Evolutionary conservation across 2,888 invertebrate genomes (phyloP), one percentile per base, ranked within the genome.

Genomic region (Xanthorhoe spadicearia): DNA sequence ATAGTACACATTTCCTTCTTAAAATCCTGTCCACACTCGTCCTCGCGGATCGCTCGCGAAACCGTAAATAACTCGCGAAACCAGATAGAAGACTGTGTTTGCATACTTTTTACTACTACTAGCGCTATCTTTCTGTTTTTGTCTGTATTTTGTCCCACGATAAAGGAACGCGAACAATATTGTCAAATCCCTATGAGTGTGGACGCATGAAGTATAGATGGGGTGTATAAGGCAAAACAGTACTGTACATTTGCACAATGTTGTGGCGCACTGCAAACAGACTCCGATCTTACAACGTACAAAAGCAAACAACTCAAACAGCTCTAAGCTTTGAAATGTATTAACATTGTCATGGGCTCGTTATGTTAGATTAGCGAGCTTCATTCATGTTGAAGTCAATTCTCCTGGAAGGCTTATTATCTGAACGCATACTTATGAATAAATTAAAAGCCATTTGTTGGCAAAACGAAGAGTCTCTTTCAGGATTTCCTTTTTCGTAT

Each of bases 231-330:
- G 15, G 15, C 15, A 18, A 9, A 17, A 56, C 18, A 56, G 0
- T 57, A 63, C 57, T 63, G 63, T 13, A 50, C 10, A 10, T 23
- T 32, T 49, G 2, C 19, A 10, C 43, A 18, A 17, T 54, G 23
- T 28, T 58, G 38, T 55, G 50, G 38, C 46, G 59, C 59, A 51
- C 28, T 48, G 51, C 46, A 62, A 61, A 67, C 60, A 63, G 55
- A 50, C 57, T 50, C 13, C 8, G 60, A 63, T 59, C 55, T 55
- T 67, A 59, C 59, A 56, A 35, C 17, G 59, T 66, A 57, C 75
- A 73, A 81, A 79, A 83, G 80, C 81, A 84, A 88, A 86, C 79
- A 83, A 84, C 82, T 83, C 81, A 74, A 80, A 74, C 78, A 75
- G 64, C 64, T 69, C 74, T 68, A 73, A 76, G 76, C 79, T 80